Conservation (phyloP, 2,888 invertebrate genomes). For the Lithosia quadra region DNA sequence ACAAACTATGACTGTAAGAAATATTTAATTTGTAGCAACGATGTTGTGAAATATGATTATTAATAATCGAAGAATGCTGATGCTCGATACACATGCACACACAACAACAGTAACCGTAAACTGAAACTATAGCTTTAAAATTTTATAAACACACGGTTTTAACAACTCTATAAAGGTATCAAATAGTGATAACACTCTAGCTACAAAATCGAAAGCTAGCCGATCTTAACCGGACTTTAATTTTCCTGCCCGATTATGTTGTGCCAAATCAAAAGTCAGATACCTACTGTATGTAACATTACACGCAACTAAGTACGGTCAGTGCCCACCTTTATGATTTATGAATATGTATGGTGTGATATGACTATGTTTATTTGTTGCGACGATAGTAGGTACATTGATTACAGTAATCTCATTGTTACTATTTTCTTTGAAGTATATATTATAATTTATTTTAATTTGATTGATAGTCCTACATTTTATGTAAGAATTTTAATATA, state of each 20-base stretch:
- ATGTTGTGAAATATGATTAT: not conserved
- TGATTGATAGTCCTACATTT: constrained; percentile 30
- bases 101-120: not conserved
- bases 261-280: not conserved
- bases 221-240: not conserved
- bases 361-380: constrained; percentile 54
- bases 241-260: not conserved
- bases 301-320: not conserved
- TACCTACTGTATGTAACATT: not conserved
- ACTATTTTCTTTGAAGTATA: constrained; percentile 12
- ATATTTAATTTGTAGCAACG: not conserved
- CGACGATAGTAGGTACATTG: constrained; percentile 51
- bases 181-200: not conserved
- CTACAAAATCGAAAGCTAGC: not conserved
- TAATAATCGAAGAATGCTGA: not conserved
- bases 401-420: constrained; percentile 62
- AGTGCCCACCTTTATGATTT: constrained; percentile 44
- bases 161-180: not conserved
- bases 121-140: not conserved
- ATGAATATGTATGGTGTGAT: constrained; percentile 65
- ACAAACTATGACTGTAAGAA: not conserved
- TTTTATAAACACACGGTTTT: not conserved
- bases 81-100: not conserved
- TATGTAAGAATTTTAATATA: constrained; percentile 39
- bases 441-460: constrained; percentile 12